Evolutionary conservation across 1,140 invertebrate genomes (phyloP), one percentile per base, ranked within the genome.

Genomic region (Micrasema longulum): DNA sequence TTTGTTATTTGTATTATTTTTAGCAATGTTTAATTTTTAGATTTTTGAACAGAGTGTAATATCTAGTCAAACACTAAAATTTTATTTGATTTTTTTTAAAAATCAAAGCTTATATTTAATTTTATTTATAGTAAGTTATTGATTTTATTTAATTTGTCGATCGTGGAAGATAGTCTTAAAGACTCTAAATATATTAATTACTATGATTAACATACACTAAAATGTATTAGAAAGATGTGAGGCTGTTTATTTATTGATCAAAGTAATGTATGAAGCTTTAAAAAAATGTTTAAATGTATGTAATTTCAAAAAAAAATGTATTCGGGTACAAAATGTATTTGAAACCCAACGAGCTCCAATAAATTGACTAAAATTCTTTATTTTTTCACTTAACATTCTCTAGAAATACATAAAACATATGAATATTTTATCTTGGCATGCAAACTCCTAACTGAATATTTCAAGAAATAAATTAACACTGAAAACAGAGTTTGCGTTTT

Each of bases 21-120:
- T 68, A 62, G 47, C 62, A 43, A 65, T 66, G 50, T 52, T 35
- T 55, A 11, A 48, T 48, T 31, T 74, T 18, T 74, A 63, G 71
- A 69, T 75, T 69, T 72, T 73, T 66, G 57, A 60, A 45, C 70
- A 73, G 71, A 76, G 74, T 74, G 72, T 74, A 73, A 71, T 69
- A 71, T 76, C 69, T 76, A 73, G 72, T 76, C 72, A 76, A 69
- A 52, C 16, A 47, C 63, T 35, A 76, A 76, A 62, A 16, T 57
- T 53, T 62, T 70, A 52, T 67, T 72, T 45, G 53, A 66, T 20
- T 41, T 31, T 57, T 57, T 66, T 36, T 69, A 36, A 22, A 47
- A 23, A 47, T 69, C 55, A 69, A 55, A 69, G n/a, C 47, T n/a
- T 60, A 69, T 35, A 38, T 55, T 60, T 72, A 50, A 60, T 55